A percentile compares a stretch with the other conserved stretches of the same genome.
These are phyloP conservation scores for Tachina fera DNA, from an alignment of 2,888 invertebrate genomes.

Conservation along the genomic window DNA sequence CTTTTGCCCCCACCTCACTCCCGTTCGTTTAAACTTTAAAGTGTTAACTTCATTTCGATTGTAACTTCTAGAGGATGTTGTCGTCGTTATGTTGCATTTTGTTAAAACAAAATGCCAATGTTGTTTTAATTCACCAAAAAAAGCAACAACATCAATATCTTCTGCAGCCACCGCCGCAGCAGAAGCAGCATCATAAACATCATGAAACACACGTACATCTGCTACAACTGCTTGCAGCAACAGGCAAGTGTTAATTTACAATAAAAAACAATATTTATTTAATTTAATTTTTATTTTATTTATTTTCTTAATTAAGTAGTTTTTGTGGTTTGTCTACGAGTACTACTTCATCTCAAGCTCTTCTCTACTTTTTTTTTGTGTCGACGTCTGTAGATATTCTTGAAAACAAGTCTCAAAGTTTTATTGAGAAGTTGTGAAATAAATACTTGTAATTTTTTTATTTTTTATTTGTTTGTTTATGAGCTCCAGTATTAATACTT, in stretches of 20 bases:
- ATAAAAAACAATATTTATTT: constrained; percentile 32
- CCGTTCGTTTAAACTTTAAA: too few species aligned
- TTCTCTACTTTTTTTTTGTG: neutral
- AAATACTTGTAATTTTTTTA: neutral
- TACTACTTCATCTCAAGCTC: neutral
- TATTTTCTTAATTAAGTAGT: constrained; percentile 51
- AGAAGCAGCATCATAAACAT: neutral
- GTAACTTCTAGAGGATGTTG: constrained; percentile 61
- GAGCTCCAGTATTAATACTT: constrained; percentile 5
- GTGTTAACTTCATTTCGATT: constrained; percentile 23
- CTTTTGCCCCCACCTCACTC: constrained; percentile 24
- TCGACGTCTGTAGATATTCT: neutral
- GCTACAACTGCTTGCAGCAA: constrained; percentile 44
- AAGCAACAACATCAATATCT: constrained; percentile 23
- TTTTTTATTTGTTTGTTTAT: constrained; percentile 2
- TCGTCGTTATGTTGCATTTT: constrained; percentile 70
- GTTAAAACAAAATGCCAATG: constrained; percentile 69
- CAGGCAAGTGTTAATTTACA: constrained; percentile 67
- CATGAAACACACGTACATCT: constrained; percentile 5
- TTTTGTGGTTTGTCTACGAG: constrained; percentile 30
- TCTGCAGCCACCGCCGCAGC: constrained; percentile 25
- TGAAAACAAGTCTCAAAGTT: neutral
- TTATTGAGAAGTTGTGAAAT: constrained; percentile 27
- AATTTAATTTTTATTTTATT: constrained; percentile 28
- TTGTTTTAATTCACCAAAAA: constrained; percentile 52